Percentiles rank a stretch among this genome's conserved stretches.
Evolutionary conservation across 2,113 vertebrate genomes (phyloP).

Genomic region (Pyrgilauda ruficollis): DNA sequence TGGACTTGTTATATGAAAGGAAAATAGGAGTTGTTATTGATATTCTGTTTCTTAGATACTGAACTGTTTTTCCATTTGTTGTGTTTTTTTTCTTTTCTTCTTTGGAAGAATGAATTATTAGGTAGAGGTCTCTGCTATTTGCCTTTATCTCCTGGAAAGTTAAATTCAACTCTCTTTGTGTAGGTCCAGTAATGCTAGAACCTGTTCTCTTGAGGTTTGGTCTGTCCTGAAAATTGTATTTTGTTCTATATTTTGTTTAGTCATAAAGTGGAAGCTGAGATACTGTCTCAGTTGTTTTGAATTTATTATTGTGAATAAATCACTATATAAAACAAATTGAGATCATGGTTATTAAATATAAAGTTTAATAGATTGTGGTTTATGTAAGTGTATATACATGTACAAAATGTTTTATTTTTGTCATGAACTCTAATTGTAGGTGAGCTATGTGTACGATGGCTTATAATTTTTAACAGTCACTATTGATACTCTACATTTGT

Average conservation of each 20-base stretch:
- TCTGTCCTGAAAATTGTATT: not conserved
- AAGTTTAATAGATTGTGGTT: not conserved
- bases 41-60: not conserved
- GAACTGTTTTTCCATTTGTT: fast-evolving
- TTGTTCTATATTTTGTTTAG: not conserved
- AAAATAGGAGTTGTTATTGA: not conserved
- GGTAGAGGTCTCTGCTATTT: not conserved
- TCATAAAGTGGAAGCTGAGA: not conserved
- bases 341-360: not conserved
- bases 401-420: not conserved
- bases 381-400: not conserved
- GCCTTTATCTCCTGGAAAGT: not conserved
- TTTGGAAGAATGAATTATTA: not conserved
- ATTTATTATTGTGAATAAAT: not conserved
- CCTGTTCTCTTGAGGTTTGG: not conserved
- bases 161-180: not conserved
- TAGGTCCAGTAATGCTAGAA: not conserved
- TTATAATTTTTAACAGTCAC: not conserved
- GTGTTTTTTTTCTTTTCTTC: not conserved
- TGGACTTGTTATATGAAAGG: not conserved
- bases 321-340: not conserved
- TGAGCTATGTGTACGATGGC: not conserved
- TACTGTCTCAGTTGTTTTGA: not conserved
- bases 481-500: not conserved
- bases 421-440: not conserved